Conservation (phyloP, 2,797 vertebrate genomes). For the Lateolabrax maculatus region DNA sequence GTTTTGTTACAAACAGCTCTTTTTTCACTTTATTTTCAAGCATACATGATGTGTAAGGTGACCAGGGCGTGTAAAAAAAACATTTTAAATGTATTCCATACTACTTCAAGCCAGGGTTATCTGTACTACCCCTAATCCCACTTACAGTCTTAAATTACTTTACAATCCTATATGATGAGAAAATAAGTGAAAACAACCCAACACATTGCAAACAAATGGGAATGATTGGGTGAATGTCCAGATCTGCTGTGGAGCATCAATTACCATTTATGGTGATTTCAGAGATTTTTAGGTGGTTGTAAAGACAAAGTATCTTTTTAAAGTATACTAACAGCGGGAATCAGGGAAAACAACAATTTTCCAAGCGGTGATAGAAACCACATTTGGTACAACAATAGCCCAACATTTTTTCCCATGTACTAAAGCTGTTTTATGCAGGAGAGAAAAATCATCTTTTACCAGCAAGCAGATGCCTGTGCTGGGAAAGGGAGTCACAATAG, state of each 20-base stretch:
- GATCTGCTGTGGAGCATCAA: constrained; percentile 10
- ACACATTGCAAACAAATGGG: constrained; percentile 19
- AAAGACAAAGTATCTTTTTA: constrained; percentile 30
- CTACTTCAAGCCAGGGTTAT: background rate
- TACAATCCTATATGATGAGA: constrained; percentile 10
- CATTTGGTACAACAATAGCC: constrained; percentile 58
- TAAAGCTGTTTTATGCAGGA: constrained; percentile 61
- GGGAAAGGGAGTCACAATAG: constrained; percentile 65
- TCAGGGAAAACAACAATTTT: constrained; percentile 46
- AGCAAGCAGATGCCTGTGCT: constrained; percentile 67
- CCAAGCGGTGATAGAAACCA: constrained; percentile 63
- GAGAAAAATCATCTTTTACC: constrained; percentile 65
- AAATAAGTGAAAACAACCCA: constrained; percentile 15
- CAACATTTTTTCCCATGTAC: constrained; percentile 64
- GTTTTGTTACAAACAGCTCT: constrained; percentile 17
- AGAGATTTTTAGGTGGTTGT: constrained; percentile 27
- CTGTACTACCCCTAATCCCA: constrained; percentile 18
- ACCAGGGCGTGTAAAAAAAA: background rate
- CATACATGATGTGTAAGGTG: background rate
- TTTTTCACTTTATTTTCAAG: constrained; percentile 18
- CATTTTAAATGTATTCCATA: constrained; percentile 24
- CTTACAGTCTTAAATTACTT: constrained; percentile 17
- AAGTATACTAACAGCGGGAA: constrained; percentile 44
- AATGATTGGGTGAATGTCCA: constrained; percentile 9
- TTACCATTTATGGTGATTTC: constrained; percentile 34